Conservation (phyloP, 2,797 vertebrate genomes). For the Todus mexicanus region DNA sequence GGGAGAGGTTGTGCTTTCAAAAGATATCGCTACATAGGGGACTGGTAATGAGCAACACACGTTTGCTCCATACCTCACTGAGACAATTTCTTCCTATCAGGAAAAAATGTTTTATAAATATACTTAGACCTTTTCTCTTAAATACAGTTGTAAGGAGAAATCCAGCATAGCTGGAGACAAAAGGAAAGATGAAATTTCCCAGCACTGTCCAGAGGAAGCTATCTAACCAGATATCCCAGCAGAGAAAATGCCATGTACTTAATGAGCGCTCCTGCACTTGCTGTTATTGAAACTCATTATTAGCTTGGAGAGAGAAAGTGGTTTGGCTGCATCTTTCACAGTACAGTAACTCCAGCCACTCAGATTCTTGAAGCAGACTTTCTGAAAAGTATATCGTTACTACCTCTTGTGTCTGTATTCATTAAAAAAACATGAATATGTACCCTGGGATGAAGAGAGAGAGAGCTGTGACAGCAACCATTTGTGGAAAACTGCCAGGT, state of each 20-base stretch:
- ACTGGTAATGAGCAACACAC: neutral
- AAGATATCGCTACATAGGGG: neutral
- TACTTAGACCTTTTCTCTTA: neutral
- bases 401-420: neutral
- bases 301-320: neutral
- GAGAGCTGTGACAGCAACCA: neutral
- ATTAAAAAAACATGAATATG: neutral
- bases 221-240: neutral
- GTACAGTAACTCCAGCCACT: neutral
- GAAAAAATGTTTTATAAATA: neutral
- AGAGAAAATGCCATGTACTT: neutral
- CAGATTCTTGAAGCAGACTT: neutral
- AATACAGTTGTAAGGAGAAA: neutral
- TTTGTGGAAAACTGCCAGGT: neutral
- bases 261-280: accelerated
- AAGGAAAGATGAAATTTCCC: neutral
- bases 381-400: neutral
- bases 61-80: neutral
- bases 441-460: neutral
- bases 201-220: neutral
- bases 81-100: neutral
- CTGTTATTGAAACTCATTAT: neutral
- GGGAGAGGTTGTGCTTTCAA: neutral
- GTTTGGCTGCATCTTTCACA: neutral
- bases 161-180: neutral